Conservation (phyloP, 2,113 vertebrate species). For the Microcebus lehilahytsara region DNA sequence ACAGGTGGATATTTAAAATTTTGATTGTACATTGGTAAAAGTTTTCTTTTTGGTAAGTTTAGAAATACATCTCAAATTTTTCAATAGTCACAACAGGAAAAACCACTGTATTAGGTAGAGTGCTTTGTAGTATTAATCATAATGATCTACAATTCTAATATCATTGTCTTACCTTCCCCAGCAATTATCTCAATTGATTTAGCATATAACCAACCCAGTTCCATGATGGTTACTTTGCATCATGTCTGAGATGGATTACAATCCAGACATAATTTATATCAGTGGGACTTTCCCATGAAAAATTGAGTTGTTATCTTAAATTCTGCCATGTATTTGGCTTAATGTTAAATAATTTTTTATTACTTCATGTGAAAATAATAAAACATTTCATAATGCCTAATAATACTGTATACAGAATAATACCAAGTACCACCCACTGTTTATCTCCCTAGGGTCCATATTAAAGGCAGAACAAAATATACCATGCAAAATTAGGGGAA, state of each 20-base stretch:
- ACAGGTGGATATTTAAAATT: constrained; percentile 59
- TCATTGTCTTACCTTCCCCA: constrained; percentile 51
- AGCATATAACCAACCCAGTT: constrained; percentile 59
- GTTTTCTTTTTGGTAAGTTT: constrained; percentile 37
- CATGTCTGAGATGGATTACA: constrained; percentile 54
- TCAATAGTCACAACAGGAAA: constrained; percentile 47
- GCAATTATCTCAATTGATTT: constrained; percentile 57
- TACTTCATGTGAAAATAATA: constrained; percentile 63
- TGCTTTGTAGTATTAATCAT: constrained; percentile 34
- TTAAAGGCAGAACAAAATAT: constrained; percentile 61
- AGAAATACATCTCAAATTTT: constrained; percentile 25
- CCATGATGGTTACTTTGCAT: constrained; percentile 60
- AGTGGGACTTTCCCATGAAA: constrained; percentile 48
- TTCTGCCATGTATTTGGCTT: constrained; percentile 45
- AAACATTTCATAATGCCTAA: constrained; percentile 62
- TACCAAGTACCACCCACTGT: constrained; percentile 42
- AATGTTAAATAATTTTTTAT: constrained; percentile 61
- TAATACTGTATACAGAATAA: constrained; percentile 45
- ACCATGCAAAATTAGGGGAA: constrained; percentile 27
- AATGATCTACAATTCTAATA: constrained; percentile 62
- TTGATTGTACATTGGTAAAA: constrained; percentile 22
- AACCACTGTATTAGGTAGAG: background rate
- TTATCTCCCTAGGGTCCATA: constrained; percentile 41
- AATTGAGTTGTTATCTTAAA: constrained; percentile 35
- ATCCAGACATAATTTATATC: constrained; percentile 57